A percentile compares a stretch with the other conserved stretches of the same genome.
These are phyloP conservation scores for Thecocarcelia acutangulata DNA, from an alignment of 2,888 invertebrate genomes.

Conservation along the genomic window DNA sequence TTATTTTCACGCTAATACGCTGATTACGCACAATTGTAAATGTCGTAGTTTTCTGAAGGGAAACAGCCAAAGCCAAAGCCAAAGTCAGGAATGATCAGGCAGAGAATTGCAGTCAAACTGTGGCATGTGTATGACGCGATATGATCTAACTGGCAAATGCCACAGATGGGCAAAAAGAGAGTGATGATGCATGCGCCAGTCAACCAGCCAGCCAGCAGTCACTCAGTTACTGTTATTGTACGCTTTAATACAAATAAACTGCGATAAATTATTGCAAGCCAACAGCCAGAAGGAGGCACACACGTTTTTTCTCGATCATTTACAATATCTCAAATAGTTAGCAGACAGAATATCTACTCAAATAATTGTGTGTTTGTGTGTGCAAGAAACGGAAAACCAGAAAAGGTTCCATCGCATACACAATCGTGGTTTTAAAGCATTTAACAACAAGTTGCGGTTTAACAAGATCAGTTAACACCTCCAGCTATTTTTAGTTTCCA, in stretches of 20 bases:
- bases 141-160: conserved; percentile 50
- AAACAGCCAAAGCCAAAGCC: too few relatives aligned
- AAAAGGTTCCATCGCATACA: conserved; percentile 6
- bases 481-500: conserved; percentile 57
- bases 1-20: conserved; percentile 71
- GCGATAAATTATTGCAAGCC: conserved; percentile 59
- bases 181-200: conserved; percentile 62
- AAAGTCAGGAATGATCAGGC: conserved; percentile 30
- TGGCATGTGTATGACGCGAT: conserved; percentile 67
- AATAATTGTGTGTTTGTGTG: too few relatives aligned
- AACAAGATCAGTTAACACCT: conserved; percentile 78
- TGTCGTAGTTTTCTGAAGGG: conserved; percentile 9
- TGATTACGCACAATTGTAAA: conserved; percentile 71
- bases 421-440: conserved; percentile 65
- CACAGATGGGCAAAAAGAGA: conserved; percentile 75
- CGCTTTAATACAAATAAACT: conserved; percentile 41
- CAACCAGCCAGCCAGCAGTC: conserved; percentile 1
- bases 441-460: conserved; percentile 75
- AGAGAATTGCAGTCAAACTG: conserved; percentile 36
- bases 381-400: conserved; percentile 2
- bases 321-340: conserved; percentile 55
- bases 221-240: conserved; percentile 41
- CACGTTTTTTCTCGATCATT: conserved; percentile 52
- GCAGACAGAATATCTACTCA: conserved; percentile 18
- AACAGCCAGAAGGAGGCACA: conserved; percentile 31